A percentile compares a stretch with the other conserved stretches of the same genome.
Evolutionary conservation across 1,140 invertebrate species (phyloP).

Genomic region (Reticulitermes speratus): DNA sequence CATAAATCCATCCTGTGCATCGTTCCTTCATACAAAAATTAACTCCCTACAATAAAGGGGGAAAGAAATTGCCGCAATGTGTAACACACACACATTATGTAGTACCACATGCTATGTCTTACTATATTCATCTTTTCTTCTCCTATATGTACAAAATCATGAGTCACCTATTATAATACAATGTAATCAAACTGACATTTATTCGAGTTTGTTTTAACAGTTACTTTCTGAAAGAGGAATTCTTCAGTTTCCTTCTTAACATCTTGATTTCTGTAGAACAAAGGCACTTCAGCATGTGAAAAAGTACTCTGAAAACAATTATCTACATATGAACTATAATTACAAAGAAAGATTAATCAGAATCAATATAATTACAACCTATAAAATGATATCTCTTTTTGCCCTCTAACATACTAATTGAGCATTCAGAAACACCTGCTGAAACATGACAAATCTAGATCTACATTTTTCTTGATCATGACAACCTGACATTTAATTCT

Average conservation of each 20-base stretch:
- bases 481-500: too few species aligned
- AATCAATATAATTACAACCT: not conserved
- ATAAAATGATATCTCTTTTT: not conserved
- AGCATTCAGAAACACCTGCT: not conserved
- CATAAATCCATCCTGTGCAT: not conserved
- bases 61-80: not conserved
- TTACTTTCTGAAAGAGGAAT: not conserved
- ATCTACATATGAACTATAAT: not conserved
- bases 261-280: not conserved
- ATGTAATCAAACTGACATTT: not conserved
- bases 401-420: not conserved
- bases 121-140: not conserved
- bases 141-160: not conserved
- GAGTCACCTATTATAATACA: not conserved
- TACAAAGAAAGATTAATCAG: not conserved
- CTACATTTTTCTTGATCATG: not conserved
- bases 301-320: not conserved
- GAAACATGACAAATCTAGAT: not conserved
- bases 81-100: not conserved
- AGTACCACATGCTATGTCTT: not conserved
- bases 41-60: not conserved
- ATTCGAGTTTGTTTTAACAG: not conserved
- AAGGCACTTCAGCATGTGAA: not conserved
- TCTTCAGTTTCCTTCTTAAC: not conserved
- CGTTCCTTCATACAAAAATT: not conserved